A percentile compares a stretch with the other conserved stretches of the same genome.
Evolutionary conservation across 2,113 vertebrate species (phyloP).

Genomic region (Fulica atra): DNA sequence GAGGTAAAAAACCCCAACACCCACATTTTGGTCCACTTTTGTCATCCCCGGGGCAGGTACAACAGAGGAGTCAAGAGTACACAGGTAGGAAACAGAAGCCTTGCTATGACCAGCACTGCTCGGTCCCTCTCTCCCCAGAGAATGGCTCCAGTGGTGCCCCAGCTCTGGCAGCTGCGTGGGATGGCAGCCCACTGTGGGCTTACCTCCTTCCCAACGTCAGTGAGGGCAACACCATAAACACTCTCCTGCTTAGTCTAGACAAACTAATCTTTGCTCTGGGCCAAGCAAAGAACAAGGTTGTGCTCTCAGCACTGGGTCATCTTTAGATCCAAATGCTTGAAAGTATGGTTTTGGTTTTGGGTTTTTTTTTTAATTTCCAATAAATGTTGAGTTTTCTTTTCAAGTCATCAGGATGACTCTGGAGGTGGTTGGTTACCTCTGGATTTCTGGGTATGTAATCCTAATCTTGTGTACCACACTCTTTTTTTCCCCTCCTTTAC

Average conservation of each 20-base stretch:
- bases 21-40: not conserved
- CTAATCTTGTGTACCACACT: not conserved
- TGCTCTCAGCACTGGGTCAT: not conserved
- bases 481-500: not conserved
- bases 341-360: no score
- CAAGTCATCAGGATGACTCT: not conserved
- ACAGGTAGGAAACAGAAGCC: not conserved
- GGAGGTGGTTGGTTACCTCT: not conserved
- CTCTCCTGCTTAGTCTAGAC: not conserved
- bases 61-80: not conserved
- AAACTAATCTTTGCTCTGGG: not conserved
- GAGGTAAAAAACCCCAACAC: not conserved
- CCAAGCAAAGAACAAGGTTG: not conserved
- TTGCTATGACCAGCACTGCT: not conserved
- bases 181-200: not conserved
- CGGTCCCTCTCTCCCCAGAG: not conserved
- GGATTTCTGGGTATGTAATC: not conserved
- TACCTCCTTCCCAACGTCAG: not conserved
- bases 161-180: no score
- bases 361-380: not conserved
- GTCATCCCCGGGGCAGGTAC: not conserved
- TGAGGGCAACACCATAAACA: not conserved
- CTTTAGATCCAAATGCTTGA: not conserved
- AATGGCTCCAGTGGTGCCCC: not conserved
- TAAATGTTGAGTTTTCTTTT: not conserved